Evolutionary conservation across 1,140 invertebrate species (phyloP).

Genomic region (Bradysia coprophila): DNA sequence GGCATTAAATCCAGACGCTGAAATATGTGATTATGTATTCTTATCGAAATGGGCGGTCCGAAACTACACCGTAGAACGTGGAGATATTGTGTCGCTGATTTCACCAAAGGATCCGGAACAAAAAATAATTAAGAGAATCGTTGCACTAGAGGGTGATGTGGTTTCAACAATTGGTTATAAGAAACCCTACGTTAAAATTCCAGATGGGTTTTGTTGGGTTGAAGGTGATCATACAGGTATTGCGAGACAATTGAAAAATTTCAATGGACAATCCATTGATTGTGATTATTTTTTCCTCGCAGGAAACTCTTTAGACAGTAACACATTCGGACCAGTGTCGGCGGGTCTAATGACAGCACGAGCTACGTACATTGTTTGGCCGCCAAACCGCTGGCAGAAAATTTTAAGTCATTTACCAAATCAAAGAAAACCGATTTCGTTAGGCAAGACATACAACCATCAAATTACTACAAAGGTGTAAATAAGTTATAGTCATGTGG

Average conservation of each 20-base stretch:
- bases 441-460: slow-evolving; percentile 11
- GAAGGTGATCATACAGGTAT: slow-evolving; percentile 79
- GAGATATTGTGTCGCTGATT: slow-evolving; percentile 67
- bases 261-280: too few species aligned
- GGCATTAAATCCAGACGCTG: slow-evolving; percentile 56
- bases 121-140: slow-evolving; percentile 77
- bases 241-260: slow-evolving; percentile 17
- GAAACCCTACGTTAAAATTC: slow-evolving; percentile 45
- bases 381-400: slow-evolving; percentile 61
- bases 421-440: slow-evolving; percentile 28
- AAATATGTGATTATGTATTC: slow-evolving; percentile 60
- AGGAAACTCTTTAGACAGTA: slow-evolving; percentile 62
- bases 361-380: slow-evolving; percentile 81
- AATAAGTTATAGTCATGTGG: too few species aligned
- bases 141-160: slow-evolving; percentile 61
- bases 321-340: slow-evolving; percentile 74
- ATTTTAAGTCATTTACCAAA: slow-evolving; percentile 37
- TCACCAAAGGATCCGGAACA: slow-evolving; percentile 73
- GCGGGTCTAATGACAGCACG: slow-evolving; percentile 69
- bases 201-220: slow-evolving; percentile 83
- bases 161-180: slow-evolving; percentile 53
- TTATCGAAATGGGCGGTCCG: slow-evolving; percentile 60
- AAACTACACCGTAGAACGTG: slow-evolving; percentile 44
- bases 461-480: too few species aligned
- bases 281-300: background rate